phyloP scores from a whole-genome alignment of 2,888 invertebrate genomes.

The Cloeon dipterum region DNA sequence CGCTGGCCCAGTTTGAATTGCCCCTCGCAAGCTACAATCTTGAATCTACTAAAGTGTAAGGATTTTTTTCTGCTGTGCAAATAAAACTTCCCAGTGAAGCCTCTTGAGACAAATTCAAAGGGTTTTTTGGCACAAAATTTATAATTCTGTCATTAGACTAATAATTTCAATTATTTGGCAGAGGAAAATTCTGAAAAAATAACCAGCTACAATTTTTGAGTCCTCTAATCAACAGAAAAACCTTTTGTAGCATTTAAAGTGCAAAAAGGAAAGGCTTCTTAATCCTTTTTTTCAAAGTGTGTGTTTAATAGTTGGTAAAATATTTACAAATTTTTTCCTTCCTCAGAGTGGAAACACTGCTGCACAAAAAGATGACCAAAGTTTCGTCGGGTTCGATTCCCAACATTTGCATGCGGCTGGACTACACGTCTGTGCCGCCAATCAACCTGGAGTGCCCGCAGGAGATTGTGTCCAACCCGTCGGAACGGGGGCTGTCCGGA shows the following conservation, averaged over 20 bases:
- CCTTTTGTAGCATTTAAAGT: not conserved
- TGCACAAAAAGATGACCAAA: slow-evolving; percentile 16
- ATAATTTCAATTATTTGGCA: no score
- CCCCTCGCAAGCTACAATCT: slow-evolving; percentile 21
- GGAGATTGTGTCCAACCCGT: not conserved
- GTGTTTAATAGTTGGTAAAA: no score
- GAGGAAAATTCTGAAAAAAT: no score
- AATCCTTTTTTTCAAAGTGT: no score
- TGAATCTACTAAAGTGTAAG: slow-evolving; percentile 20
- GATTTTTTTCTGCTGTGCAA: slow-evolving; percentile 6
- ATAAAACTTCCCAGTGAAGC: no score
- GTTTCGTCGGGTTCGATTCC: slow-evolving; percentile 13
- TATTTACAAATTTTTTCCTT: no score
- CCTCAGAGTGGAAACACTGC: slow-evolving; percentile 18
- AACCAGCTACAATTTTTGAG: no score
- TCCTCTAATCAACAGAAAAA: no score
- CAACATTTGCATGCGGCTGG: slow-evolving; percentile 17
- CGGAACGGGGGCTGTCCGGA: slow-evolving; percentile 15
- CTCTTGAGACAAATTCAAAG: no score
- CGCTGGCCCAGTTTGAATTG: slow-evolving; percentile 22
- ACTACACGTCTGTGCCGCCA: slow-evolving; percentile 20
- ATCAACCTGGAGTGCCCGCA: slow-evolving; percentile 17
- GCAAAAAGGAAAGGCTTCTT: not conserved
- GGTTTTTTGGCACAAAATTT: no score
- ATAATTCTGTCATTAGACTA: no score